A percentile compares a stretch with the other conserved stretches of the same genome.
These are phyloP conservation scores for Oceanites oceanicus DNA, from an alignment of 2,113 vertebrate genomes.

Conservation along the genomic window DNA sequence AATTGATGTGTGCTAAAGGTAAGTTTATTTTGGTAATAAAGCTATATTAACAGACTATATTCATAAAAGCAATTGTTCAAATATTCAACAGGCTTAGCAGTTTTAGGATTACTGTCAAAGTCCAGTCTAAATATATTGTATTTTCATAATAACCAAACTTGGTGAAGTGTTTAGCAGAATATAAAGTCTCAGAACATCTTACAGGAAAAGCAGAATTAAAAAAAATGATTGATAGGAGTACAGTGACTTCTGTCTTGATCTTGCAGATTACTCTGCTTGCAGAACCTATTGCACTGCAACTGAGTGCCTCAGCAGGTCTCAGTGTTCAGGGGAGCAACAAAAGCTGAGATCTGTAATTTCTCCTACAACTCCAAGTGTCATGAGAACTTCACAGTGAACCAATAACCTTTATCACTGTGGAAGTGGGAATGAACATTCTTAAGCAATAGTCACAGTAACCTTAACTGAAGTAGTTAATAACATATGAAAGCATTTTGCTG, in stretches of 20 bases:
- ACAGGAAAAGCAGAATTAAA: background rate
- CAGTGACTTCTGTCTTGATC: background rate
- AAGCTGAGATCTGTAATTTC: background rate
- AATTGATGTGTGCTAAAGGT: background rate
- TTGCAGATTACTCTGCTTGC: background rate
- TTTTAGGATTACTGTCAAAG: background rate
- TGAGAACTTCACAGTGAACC: background rate
- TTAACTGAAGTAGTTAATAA: background rate
- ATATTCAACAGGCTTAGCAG: background rate
- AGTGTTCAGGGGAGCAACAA: background rate
- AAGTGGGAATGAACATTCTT: background rate
- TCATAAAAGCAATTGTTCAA: background rate
- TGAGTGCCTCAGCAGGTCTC: rapidly evolving
- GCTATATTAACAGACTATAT: background rate
- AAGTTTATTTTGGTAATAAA: constrained; percentile 31
- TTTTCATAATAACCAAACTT: background rate
- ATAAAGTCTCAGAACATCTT: background rate
- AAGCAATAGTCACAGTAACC: background rate
- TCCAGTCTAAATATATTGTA: background rate
- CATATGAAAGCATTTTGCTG: background rate
- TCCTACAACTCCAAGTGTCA: background rate
- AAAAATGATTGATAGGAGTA: background rate
- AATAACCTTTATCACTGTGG: background rate
- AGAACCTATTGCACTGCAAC: background rate
- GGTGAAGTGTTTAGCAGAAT: background rate